phyloP scores from a whole-genome alignment of 2,888 invertebrate species.

The Stratiomys singularior region DNA sequence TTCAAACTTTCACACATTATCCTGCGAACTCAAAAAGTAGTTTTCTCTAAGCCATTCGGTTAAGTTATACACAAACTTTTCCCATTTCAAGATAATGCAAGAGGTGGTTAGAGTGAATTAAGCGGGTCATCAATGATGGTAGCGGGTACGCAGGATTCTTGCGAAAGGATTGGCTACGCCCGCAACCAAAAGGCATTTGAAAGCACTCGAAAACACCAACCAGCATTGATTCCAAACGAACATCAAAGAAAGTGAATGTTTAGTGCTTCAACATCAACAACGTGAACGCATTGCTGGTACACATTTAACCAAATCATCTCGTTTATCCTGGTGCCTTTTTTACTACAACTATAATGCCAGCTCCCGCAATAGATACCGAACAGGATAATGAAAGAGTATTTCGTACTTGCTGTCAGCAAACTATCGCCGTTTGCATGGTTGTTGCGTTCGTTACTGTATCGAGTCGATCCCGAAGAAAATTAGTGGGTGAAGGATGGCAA shows the following conservation, averaged over 20 bases:
- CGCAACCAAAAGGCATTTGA: neutral
- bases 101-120: neutral
- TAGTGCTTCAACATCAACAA: neutral
- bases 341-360: too few relatives aligned
- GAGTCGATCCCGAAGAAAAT: neutral
- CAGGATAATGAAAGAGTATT: conserved; percentile 30
- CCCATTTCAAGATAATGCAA: neutral
- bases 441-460: neutral
- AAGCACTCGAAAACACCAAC: neutral
- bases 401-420: conserved; percentile 13
- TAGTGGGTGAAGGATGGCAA: neutral
- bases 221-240: neutral
- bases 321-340: neutral
- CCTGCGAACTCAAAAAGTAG: neutral
- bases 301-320: neutral
- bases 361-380: conserved; percentile 7
- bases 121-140: neutral
- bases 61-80: conserved; percentile 33
- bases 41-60: conserved; percentile 32
- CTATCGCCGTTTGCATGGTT: neutral
- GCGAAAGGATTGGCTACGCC: neutral
- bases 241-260: neutral
- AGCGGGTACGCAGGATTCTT: neutral
- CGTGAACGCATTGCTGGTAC: neutral
- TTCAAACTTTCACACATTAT: too few relatives aligned